Conservation (phyloP, 2,113 vertebrate genomes). For the Numenius arquata region DNA sequence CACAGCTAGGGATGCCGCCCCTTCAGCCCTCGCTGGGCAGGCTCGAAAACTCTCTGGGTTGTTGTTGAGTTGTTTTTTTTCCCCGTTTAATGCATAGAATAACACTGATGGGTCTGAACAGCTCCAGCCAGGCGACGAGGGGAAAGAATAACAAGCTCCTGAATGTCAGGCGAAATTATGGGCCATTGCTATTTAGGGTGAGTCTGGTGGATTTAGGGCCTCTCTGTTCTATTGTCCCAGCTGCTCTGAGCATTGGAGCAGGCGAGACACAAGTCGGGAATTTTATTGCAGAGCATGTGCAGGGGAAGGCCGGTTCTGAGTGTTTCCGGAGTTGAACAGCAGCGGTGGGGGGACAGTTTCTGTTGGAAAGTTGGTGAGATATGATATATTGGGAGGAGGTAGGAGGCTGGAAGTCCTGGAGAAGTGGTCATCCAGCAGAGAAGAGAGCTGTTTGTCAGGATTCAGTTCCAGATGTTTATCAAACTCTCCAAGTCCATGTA, state of each 20-base stretch:
- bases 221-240: constrained; percentile 83
- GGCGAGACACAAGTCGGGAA: constrained; percentile 68
- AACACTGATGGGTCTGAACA: constrained; percentile 91
- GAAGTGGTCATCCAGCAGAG: neutral
- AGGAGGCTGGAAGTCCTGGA: neutral
- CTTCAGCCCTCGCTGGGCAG: neutral
- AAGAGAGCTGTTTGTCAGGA: neutral
- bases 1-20: neutral
- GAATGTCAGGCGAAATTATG: constrained; percentile 88
- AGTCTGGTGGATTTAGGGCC: constrained; percentile 89
- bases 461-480: neutral
- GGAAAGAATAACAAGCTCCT: constrained; percentile 94
- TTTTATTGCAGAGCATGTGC: constrained; percentile 42
- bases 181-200: constrained; percentile 87
- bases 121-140: constrained; percentile 89
- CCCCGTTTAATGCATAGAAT: constrained; percentile 68
- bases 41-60: constrained; percentile 25
- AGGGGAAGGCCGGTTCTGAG: neutral
- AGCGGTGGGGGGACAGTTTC: neutral
- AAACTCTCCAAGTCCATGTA: rapidly evolving
- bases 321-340: neutral
- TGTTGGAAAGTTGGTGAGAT: neutral
- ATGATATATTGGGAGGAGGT: neutral
- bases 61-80: constrained; percentile 60
- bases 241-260: constrained; percentile 59